These are phyloP conservation scores for Crax fasciolata DNA, from an alignment of 2,797 vertebrate species.

Conservation along the genomic window DNA sequence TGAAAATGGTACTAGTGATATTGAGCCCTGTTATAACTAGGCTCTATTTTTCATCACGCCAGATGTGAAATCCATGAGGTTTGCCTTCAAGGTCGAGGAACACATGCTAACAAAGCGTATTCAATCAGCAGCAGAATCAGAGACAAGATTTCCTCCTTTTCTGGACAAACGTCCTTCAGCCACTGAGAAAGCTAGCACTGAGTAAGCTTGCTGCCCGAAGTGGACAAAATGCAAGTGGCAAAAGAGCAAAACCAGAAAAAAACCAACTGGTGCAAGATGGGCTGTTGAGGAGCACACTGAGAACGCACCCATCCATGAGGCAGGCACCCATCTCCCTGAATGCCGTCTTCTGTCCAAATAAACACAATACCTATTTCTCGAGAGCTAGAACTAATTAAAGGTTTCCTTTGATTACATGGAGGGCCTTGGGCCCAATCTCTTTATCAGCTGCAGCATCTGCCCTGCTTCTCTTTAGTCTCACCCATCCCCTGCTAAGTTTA, in stretches of 20 bases:
- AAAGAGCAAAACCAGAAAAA: neutral
- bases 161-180: neutral
- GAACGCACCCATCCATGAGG: neutral
- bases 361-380: neutral
- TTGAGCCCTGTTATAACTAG: neutral
- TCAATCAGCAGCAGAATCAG: neutral
- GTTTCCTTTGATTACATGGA: neutral
- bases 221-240: neutral
- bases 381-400: neutral
- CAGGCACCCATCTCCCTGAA: neutral
- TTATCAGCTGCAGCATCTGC: neutral
- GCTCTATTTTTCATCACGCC: neutral
- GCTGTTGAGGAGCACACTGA: fast-evolving
- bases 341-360: neutral
- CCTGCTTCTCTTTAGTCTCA: conserved; percentile 38
- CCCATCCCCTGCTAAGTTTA: conserved; percentile 55
- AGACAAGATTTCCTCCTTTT: neutral
- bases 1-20: neutral
- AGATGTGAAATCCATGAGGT: neutral
- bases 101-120: neutral
- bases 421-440: neutral
- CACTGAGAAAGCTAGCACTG: neutral
- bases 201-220: neutral
- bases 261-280: neutral
- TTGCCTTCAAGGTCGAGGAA: neutral